Evolutionary conservation across 2,113 vertebrate species (phyloP), one percentile per base, ranked within the genome.

Genomic region (Hylia prasina): DNA sequence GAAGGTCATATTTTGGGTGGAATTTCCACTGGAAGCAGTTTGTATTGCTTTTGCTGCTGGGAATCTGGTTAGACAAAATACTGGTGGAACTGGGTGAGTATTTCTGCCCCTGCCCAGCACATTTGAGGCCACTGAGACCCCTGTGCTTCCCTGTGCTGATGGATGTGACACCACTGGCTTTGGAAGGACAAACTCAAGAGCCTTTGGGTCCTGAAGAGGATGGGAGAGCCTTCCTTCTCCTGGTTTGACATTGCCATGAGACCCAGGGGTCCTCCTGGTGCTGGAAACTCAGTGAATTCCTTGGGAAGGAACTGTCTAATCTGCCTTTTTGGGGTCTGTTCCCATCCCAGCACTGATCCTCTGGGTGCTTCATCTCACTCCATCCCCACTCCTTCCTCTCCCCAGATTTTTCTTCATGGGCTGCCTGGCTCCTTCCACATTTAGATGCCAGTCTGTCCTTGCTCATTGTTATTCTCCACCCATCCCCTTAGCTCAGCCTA

Each of bases 401-500:
- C 60, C 45, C 61, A 68, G 48, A 17, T 25, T 47, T 80, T 35
- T 81, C 76, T 69, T 28, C 42, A 11, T n/a, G 45, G 31, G 30
- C 60, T 86, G 45, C 75, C 85, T 89, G 16, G 8, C 25, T 94
- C 51, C 68, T 31, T 82, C 42, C 54, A 45, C 75, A 65, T 90
- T 92, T 73, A 72, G 63, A 90, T 86, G 54, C 86, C 82, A 50
- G 47, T 39, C 82, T 87, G 51, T 58, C 86, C 88, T 82, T 57
- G 75, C 82, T 94, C 92, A 95, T 86, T 91, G 79, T 81, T 90
- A 82, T 94, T 96, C 90, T 65, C 54, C 70, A 60, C 44, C 79
- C 88, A 45, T 81, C 71, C 50, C 83, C 80, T 92, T 25, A 83
- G 91, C 82, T 93, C 89, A 95, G 86, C 68, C 51, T n/a, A n/a